Base-by-base conservation (phyloP, 2,888 invertebrate species). In the Glyphotaelius pellucidus region DNA sequence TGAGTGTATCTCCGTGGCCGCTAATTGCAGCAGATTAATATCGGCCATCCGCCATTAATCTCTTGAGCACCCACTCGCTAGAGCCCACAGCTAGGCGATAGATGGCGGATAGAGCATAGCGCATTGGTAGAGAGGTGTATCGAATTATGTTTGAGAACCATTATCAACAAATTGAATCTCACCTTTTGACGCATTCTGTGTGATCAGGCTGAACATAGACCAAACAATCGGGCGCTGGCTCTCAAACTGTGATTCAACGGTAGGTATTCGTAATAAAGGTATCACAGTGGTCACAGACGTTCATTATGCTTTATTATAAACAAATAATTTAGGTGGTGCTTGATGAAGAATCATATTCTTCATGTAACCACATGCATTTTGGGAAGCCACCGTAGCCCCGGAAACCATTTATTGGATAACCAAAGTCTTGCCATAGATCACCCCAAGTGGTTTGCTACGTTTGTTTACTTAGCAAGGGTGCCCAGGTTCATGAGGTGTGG, bases 151-250 rank as follows among this genome's bases (percentile, higher is more conserved):
- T 91, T 92, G 89, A 84, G 89, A 90, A 83, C 80, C 90, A 91
- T 91, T 92, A 92, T 92, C 92, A 47, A 83, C 89, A 92, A 92
- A 92, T 92, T 92, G 90, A 92, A 92, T 92, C 92, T 92, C 89
- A 87, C 83, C 87, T 91, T 81, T 81, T 90, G 81, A 81, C 90
- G 88, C 88, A 79, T 67, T 89, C 88, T 35, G 80, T 38, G 79
- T 32, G 88, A 89, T 67, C 88, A 14, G 35, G 14, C 25, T 35
- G 35, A 67, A 87, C 52, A 25, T 67, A 89, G 32, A 35, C 88
- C 12, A 79, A 89, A 79, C 80, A 80, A 80, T 89, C 67, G 80
- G 67, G 3, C 88, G 25, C 31, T 80, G 80, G 79, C 5, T 79
- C 88, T 89, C 88, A 89, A 89, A 80, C n/a, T 87, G 87, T 47